Base-by-base conservation (phyloP, 2,797 vertebrate species). In the Cryptoprocta ferox region DNA sequence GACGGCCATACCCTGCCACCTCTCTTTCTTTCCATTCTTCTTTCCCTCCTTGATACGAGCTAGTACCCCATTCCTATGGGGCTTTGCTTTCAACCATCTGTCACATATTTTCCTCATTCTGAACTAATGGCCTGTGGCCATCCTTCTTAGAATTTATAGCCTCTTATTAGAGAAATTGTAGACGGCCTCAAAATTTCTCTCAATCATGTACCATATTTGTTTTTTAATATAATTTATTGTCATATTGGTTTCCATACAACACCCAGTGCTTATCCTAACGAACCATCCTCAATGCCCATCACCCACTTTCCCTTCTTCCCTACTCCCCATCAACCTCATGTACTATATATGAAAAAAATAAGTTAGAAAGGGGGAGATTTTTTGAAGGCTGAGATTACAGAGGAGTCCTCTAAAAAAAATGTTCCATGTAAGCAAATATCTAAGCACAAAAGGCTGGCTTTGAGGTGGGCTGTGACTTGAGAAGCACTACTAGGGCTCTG, bases 1-100 rank as follows among this genome's bases (percentile, higher is more conserved):
- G 97, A 98, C 71, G 45, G 96, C 85, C 80, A 39, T 48, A 95
- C 56, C 89, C 97, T 24, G 85, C 82, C 96, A 97, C 96, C 96
- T 96, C 89, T 95, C 93, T 75, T 75, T 75, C 30, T 75, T 75
- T 45, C 39, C 16, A 45, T 32, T 70, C 53, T 63, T 53, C 3
- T 24, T 73, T 56, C 37, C 39, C 26, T 91, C 35, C 37, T 89
- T 63, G n/a, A 24, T 65, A 19, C 28, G 37, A 92, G 3, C 30
- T 81, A 9, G 66, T 9, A 30, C n/a, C 35, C n/a, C 39, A 26
- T 50, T 87, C 75, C 35, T 50, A 16, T 0, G 75, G 45, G 63
- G 19, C 30, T 32, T 86, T 50, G 3, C 56, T 66, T 32, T 93
- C 45, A 42, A 48, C 14, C 11, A 73, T 16, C 37, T 35, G 14